Conservation (phyloP, 1,140 invertebrate genomes). For the Drosophila hydei region DNA sequence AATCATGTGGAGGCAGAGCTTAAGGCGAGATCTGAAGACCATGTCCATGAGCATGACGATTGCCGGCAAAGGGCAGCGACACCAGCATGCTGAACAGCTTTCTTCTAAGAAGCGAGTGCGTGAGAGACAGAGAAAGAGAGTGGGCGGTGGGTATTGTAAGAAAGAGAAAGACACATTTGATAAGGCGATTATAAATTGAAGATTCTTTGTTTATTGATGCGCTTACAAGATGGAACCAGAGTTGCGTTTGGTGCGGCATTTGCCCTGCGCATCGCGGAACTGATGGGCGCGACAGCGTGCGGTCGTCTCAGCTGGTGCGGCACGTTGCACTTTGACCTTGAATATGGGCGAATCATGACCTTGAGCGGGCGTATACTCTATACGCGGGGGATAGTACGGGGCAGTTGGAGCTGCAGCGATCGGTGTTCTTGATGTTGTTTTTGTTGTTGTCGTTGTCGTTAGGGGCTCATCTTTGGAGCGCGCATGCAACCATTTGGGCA, state of each 20-base stretch:
- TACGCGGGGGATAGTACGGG: slow-evolving; percentile 27
- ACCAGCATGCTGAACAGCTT: slow-evolving; percentile 72
- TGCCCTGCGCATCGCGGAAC: slow-evolving; percentile 64
- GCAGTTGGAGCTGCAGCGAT: slow-evolving; percentile 1
- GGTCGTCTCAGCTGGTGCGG: slow-evolving; percentile 28
- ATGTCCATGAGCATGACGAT: slow-evolving; percentile 49
- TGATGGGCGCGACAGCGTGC: slow-evolving; percentile 67
- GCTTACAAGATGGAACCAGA: slow-evolving; percentile 78
- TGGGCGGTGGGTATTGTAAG: too few species aligned
- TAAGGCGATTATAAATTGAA: slow-evolving; percentile 37
- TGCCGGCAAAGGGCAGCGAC: slow-evolving; percentile 59
- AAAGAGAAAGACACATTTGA: slow-evolving; percentile 22
- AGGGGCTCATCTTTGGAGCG: slow-evolving; percentile 58
- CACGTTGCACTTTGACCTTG: slow-evolving; percentile 75
- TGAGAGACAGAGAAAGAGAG: not conserved
- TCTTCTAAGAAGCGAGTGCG: slow-evolving; percentile 52
- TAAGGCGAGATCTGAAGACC: slow-evolving; percentile 53
- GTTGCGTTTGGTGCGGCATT: slow-evolving; percentile 56
- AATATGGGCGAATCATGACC: slow-evolving; percentile 72
- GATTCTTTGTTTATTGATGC: slow-evolving; percentile 24
- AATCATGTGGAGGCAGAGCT: slow-evolving; percentile 20
- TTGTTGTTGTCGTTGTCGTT: slow-evolving; percentile 11
- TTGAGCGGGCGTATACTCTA: slow-evolving; percentile 64
- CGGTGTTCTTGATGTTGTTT: not conserved
- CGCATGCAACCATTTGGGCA: slow-evolving; percentile 39